phyloP scores from a whole-genome alignment of 2,113 vertebrate species.

The Eretmochelys imbricata region DNA sequence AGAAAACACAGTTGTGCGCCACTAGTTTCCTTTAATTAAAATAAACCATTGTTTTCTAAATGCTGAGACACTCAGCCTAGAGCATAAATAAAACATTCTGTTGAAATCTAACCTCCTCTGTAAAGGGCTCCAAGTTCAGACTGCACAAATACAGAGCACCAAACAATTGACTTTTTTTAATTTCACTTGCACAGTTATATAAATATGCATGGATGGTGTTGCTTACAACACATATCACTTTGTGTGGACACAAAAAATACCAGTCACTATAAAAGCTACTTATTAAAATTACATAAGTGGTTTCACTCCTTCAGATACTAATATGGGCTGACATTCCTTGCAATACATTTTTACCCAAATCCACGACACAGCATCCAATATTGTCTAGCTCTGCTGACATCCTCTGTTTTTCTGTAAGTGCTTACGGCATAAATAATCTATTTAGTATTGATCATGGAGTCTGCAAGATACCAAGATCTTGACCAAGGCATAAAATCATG shows the following conservation, averaged over 20 bases:
- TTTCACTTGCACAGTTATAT: background rate
- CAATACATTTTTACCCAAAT: background rate
- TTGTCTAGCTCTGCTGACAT: background rate
- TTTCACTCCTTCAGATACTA: slow-evolving; percentile 6
- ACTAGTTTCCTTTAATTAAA: background rate
- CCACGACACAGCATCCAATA: background rate
- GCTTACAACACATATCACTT: background rate
- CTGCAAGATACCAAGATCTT: background rate
- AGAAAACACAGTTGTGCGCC: background rate
- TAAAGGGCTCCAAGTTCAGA: background rate
- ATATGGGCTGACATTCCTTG: background rate
- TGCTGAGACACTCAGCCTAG: background rate
- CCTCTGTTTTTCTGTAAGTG: background rate
- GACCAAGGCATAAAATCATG: background rate
- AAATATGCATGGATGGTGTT: fast-evolving
- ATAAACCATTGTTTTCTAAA: background rate
- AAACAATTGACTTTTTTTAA: background rate
- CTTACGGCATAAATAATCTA: background rate
- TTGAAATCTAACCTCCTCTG: background rate
- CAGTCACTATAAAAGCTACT: background rate
- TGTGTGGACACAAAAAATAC: background rate
- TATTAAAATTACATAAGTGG: background rate
- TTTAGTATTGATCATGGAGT: background rate
- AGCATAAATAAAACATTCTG: background rate
- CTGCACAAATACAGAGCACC: background rate